A percentile compares a stretch with the other conserved stretches of the same genome.
Evolutionary conservation across 2,797 vertebrate species (phyloP).

Genomic region (Chaetophractus vellerosus): DNA sequence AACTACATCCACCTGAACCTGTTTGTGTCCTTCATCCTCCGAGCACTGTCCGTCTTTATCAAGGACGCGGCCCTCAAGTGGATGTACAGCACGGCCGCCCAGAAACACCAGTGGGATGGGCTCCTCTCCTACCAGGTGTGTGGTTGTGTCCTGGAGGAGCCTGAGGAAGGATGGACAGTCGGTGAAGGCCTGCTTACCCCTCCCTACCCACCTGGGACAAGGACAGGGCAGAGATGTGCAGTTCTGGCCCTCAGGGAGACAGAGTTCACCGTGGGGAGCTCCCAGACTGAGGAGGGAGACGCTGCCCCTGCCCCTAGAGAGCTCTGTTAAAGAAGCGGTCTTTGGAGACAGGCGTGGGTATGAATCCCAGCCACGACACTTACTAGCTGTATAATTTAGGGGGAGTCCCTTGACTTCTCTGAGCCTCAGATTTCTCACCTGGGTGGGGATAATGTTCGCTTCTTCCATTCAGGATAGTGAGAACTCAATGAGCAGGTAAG

Average conservation of each 20-base stretch:
- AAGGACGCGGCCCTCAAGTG: slow-evolving; percentile 94
- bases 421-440: background rate
- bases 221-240: background rate
- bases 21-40: slow-evolving; percentile 95
- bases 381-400: background rate
- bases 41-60: slow-evolving; percentile 94
- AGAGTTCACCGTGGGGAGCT: background rate
- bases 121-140: slow-evolving; percentile 92
- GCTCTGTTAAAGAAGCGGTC: background rate
- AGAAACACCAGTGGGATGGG: slow-evolving; percentile 91
- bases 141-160: background rate
- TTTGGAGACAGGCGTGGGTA: background rate
- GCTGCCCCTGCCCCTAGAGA: background rate
- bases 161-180: accelerated
- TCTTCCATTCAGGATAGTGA: background rate
- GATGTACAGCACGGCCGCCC: slow-evolving; percentile 90
- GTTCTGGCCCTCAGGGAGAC: background rate
- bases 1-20: slow-evolving; percentile 97
- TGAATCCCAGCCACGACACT: background rate
- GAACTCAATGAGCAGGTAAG: background rate
- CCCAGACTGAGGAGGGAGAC: background rate
- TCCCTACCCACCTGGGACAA: background rate
- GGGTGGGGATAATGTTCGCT: background rate
- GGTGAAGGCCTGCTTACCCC: background rate
- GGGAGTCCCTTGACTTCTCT: background rate